Conservation (phyloP, 2,888 invertebrate species). For the Ophion ellenae region DNA sequence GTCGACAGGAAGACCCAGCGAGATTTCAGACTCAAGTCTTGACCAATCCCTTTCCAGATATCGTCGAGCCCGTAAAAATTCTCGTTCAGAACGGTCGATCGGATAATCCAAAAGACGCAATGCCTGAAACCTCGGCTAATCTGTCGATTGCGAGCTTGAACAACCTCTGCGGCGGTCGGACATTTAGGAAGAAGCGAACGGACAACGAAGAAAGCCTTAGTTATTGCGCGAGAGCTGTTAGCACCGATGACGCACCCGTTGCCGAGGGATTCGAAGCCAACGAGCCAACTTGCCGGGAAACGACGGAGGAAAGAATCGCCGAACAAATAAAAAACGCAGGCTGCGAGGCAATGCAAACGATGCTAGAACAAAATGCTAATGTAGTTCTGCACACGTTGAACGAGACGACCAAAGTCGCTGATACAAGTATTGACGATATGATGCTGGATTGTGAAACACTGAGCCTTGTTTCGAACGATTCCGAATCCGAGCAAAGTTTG, state of each 20-base stretch:
- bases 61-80: slow-evolving; percentile 45
- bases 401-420: slow-evolving; percentile 82
- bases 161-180: slow-evolving; percentile 71
- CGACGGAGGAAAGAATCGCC: slow-evolving; percentile 11
- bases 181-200: slow-evolving; percentile 68
- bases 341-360: slow-evolving; percentile 83
- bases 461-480: slow-evolving; percentile 90
- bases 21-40: slow-evolving; percentile 89
- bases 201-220: slow-evolving; percentile 86
- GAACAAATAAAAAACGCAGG: slow-evolving; percentile 18
- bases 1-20: slow-evolving; percentile 88
- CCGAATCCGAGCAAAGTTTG: slow-evolving; percentile 88
- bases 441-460: slow-evolving; percentile 87
- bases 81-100: slow-evolving; percentile 7
- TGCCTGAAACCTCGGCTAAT: slow-evolving; percentile 71
- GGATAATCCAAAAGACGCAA: slow-evolving; percentile 55
- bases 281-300: background rate
- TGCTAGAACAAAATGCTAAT: slow-evolving; percentile 86
- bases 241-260: slow-evolving; percentile 74
- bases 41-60: slow-evolving; percentile 79
- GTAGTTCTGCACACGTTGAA: slow-evolving; percentile 85
- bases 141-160: slow-evolving; percentile 76
- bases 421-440: slow-evolving; percentile 83
- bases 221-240: slow-evolving; percentile 90
- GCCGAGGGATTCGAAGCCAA: background rate